A percentile compares a stretch with the other conserved stretches of the same genome.
Evolutionary conservation across 2,113 vertebrate genomes (phyloP).

Genomic region (Promerops cafer): DNA sequence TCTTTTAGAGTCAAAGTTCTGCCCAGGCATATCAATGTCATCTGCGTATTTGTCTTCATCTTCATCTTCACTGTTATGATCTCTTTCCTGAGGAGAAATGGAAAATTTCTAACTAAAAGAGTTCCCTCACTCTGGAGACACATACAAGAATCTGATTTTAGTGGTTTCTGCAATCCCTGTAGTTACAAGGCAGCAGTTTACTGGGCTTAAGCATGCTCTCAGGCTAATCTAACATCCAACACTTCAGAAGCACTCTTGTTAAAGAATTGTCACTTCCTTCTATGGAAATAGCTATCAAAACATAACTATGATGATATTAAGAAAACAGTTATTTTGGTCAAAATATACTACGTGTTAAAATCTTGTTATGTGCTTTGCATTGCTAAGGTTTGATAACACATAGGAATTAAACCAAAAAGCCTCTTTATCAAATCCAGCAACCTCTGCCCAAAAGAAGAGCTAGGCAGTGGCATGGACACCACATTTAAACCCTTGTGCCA

Average conservation of each 20-base stretch:
- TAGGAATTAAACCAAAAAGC: background rate
- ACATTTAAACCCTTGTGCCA: background rate
- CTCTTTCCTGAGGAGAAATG: slow-evolving; percentile 79
- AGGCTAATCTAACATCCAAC: background rate
- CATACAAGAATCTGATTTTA: background rate
- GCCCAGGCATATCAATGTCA: slow-evolving; percentile 98
- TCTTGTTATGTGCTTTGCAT: background rate
- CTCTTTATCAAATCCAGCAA: background rate
- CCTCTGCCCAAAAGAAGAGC: background rate
- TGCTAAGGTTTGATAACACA: background rate
- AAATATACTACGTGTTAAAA: background rate
- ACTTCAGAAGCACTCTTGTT: background rate
- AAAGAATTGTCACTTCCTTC: background rate
- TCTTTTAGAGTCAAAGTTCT: slow-evolving; percentile 98
- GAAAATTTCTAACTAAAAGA: background rate
- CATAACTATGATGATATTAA: background rate
- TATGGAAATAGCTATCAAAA: background rate
- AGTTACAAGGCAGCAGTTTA: background rate
- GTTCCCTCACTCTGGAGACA: background rate
- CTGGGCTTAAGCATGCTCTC: background rate
- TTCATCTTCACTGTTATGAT: slow-evolving; percentile 95
- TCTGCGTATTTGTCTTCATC: slow-evolving; percentile 99
- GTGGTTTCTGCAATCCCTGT: background rate
- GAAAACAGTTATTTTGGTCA: background rate
- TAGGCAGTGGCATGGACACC: background rate